These are phyloP conservation scores for Drosophila greeni DNA, from an alignment of 2,888 invertebrate species.

Conservation along the genomic window DNA sequence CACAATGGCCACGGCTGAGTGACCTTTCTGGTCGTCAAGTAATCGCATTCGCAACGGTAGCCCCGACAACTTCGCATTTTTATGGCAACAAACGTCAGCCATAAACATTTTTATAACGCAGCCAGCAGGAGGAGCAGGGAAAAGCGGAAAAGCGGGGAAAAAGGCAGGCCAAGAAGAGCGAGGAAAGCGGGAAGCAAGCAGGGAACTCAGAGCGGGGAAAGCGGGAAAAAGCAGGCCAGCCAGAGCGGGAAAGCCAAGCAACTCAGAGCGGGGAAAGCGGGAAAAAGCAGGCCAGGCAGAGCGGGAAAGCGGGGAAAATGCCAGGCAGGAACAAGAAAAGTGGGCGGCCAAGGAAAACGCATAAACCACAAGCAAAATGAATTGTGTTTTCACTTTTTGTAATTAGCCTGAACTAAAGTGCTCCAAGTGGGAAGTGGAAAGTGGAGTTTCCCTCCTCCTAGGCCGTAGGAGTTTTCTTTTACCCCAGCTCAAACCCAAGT, in stretches of 20 bases:
- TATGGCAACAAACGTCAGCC: slow-evolving; percentile 61
- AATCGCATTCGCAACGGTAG: slow-evolving; percentile 48
- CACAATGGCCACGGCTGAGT: slow-evolving; percentile 48
- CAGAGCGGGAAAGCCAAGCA: too few species aligned
- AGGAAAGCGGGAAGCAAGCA: slow-evolving; percentile 30
- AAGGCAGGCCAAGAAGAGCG: too few species aligned
- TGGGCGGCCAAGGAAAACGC: slow-evolving; percentile 31
- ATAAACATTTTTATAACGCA: slow-evolving; percentile 63
- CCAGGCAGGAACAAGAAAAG: not conserved
- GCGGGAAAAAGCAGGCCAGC: too few species aligned
- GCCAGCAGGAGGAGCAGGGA: slow-evolving; percentile 33
- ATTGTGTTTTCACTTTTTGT: slow-evolving; percentile 62
- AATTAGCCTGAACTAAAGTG: slow-evolving; percentile 53
- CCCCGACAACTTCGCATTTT: slow-evolving; percentile 50
- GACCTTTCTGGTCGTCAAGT: slow-evolving; percentile 51
- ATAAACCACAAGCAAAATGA: slow-evolving; percentile 61
- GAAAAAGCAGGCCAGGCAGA: not conserved
- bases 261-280: not conserved
- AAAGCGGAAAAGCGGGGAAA: too few species aligned
- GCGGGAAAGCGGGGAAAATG: not conserved
- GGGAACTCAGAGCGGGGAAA: slow-evolving; percentile 3
- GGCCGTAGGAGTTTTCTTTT: not conserved
- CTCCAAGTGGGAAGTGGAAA: not conserved
- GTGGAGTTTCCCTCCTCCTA: not conserved
- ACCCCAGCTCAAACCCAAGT: not conserved